A percentile compares a stretch with the other conserved stretches of the same genome.
These are phyloP conservation scores for Salminus brasiliensis DNA, from an alignment of 2,113 vertebrate genomes.

Conservation along the genomic window DNA sequence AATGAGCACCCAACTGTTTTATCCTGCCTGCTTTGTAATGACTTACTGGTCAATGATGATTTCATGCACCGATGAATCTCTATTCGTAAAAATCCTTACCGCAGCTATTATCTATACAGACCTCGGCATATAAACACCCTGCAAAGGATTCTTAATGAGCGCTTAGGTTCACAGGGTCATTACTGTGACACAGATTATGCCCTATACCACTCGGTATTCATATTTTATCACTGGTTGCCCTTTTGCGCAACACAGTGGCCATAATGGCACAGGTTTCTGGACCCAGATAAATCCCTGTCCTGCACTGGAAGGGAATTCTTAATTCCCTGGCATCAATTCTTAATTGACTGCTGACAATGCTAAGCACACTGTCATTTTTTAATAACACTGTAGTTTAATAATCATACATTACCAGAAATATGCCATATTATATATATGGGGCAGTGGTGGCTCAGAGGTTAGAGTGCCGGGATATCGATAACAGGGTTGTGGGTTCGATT, in stretches of 20 bases:
- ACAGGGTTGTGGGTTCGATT: too few relatives aligned
- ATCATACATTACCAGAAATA: too few relatives aligned
- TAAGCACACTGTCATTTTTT: too few relatives aligned
- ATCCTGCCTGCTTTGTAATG: conserved; percentile 3
- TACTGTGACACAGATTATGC: neutral
- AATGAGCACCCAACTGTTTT: conserved; percentile 27
- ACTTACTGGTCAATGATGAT: conserved; percentile 19
- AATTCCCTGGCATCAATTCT: too few relatives aligned
- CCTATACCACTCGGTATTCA: neutral
- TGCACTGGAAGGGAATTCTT: neutral
- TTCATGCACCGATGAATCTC: neutral
- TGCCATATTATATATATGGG: too few relatives aligned
- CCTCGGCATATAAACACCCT: too few relatives aligned
- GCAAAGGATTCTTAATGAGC: neutral
- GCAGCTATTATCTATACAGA: neutral
- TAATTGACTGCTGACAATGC: too few relatives aligned
- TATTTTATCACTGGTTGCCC: neutral
- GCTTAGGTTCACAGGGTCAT: neutral
- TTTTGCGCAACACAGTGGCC: neutral
- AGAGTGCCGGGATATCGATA: too few relatives aligned
- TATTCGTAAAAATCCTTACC: neutral
- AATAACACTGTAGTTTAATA: too few relatives aligned
- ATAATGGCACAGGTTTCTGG: neutral
- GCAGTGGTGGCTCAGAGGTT: too few relatives aligned
- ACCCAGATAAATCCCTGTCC: neutral